These are phyloP conservation scores for Cavia porcellus DNA, from an alignment of 2,113 vertebrate genomes.

Conservation along the genomic window DNA sequence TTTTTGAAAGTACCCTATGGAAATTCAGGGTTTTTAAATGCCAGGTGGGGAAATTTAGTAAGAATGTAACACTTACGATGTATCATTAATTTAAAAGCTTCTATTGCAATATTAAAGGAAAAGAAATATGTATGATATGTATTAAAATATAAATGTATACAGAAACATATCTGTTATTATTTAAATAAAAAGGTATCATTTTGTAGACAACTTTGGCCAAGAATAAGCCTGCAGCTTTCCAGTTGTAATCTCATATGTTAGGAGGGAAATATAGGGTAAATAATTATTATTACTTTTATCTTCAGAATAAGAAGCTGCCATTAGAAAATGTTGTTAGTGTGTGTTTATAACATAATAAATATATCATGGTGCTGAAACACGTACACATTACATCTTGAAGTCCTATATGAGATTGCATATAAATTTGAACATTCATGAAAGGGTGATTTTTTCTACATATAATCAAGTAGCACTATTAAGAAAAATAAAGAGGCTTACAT, in stretches of 20 bases:
- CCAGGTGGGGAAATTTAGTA: neutral
- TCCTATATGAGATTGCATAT: neutral
- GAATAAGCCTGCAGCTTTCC: neutral
- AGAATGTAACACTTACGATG: neutral
- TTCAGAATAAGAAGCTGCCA: neutral
- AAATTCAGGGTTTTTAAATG: conserved; percentile 13
- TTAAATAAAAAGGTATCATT: neutral
- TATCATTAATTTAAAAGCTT: conserved; percentile 54
- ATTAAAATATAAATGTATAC: neutral
- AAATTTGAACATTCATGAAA: neutral
- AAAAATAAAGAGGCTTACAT: neutral
- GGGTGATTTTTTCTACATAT: neutral
- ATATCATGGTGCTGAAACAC: neutral
- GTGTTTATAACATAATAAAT: neutral
- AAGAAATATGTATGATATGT: neutral
- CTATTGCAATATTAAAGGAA: neutral
- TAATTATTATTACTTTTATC: neutral
- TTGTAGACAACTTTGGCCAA: neutral
- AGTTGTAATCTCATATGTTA: neutral
- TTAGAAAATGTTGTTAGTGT: neutral
- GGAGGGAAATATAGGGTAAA: neutral
- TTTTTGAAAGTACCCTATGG: neutral
- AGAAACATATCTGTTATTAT: neutral
- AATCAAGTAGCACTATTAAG: neutral
- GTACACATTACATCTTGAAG: neutral